Evolutionary conservation across 2,113 vertebrate species (phyloP).

Genomic region (Vidua chalybeata): DNA sequence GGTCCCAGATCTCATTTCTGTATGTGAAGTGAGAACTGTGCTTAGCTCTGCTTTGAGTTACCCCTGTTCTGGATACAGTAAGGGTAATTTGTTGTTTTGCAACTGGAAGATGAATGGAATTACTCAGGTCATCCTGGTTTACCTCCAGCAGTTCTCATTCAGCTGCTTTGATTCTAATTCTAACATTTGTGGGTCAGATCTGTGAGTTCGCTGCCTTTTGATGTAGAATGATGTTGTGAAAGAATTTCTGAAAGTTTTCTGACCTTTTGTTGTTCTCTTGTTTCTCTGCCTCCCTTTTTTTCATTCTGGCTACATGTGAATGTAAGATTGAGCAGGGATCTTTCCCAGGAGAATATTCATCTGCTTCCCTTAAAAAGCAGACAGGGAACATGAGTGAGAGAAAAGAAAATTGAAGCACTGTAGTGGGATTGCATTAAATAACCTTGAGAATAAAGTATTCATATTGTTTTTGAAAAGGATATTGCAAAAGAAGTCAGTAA

Average conservation of each 20-base stretch:
- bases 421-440: background rate
- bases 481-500: background rate
- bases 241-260: background rate
- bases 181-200: background rate
- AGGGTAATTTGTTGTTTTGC: background rate
- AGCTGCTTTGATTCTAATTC: background rate
- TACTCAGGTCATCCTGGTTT: background rate
- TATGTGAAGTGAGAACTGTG: background rate
- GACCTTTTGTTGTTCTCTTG: background rate
- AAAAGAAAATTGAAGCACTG: background rate
- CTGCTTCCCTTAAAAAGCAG: background rate
- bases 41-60: background rate
- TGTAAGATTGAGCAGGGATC: background rate
- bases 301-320: background rate
- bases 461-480: background rate
- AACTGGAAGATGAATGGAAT: background rate
- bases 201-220: background rate
- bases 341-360: background rate
- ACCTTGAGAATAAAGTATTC: background rate
- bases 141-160: slow-evolving; percentile 2
- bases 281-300: background rate
- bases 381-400: background rate
- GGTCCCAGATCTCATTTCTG: background rate
- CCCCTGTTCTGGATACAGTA: background rate
- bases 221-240: background rate